A percentile compares a stretch with the other conserved stretches of the same genome.
These are phyloP conservation scores for Acronicta psi DNA, from an alignment of 2,888 invertebrate genomes.

Conservation along the genomic window DNA sequence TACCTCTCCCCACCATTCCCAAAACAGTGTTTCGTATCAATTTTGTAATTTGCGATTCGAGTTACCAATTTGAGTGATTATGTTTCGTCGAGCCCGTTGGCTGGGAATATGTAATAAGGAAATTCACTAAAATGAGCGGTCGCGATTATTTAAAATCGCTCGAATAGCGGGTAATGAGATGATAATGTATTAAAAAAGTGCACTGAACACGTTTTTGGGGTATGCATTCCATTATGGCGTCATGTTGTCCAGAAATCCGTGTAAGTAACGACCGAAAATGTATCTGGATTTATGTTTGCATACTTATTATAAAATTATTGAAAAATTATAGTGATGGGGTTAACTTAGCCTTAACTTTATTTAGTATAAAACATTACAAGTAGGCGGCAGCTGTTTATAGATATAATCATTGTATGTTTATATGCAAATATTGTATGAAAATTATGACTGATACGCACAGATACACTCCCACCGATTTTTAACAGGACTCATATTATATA, in stretches of 20 bases:
- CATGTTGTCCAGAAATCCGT: conserved; percentile 42
- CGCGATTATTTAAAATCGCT: conserved; percentile 70
- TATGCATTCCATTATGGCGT: conserved; percentile 48
- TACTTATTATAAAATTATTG: conserved; percentile 42
- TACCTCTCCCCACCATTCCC: conserved; percentile 57
- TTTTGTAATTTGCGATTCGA: conserved; percentile 84
- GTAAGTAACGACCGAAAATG: conserved; percentile 24
- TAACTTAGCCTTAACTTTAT: conserved; percentile 6
- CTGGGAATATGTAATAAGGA: conserved; percentile 78
- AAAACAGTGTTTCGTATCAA: conserved; percentile 72
- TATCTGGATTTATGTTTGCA: conserved; percentile 21
- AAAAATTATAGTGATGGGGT: conserved; percentile 38
- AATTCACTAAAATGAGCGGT: conserved; percentile 72
- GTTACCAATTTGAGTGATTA: conserved; percentile 85
- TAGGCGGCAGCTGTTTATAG: conserved; percentile 7
- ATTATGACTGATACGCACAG: conserved; percentile 4
- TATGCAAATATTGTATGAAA: conserved; percentile 31
- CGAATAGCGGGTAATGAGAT: conserved; percentile 76
- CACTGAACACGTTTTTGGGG: conserved; percentile 59
- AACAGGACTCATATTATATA: conserved; percentile 14
- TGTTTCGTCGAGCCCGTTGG: conserved; percentile 68
- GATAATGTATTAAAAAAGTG: conserved; percentile 72
- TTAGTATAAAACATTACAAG: conserved; percentile 23
- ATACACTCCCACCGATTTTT: conserved; percentile 25
- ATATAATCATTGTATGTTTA: conserved; percentile 18